Conservation (phyloP, 2,888 invertebrate species). For the Muscina levida region DNA sequence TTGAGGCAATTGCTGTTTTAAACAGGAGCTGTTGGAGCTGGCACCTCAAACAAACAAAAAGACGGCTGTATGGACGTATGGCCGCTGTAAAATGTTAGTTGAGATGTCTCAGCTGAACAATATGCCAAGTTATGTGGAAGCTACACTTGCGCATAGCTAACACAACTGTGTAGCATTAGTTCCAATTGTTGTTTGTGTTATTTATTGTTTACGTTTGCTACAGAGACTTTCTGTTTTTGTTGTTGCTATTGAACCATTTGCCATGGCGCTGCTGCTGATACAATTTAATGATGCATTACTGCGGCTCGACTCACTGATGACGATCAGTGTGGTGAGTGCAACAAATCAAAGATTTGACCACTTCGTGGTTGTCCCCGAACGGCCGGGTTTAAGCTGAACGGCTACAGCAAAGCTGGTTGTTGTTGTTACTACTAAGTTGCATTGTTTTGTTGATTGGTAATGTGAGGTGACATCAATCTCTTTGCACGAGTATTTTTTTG, state of each 20-base stretch:
- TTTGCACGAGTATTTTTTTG: too few relatives aligned
- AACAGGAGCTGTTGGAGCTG: conserved; percentile 45
- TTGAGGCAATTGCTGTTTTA: conserved; percentile 47
- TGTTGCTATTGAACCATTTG: too few relatives aligned
- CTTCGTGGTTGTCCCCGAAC: too few relatives aligned
- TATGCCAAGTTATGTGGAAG: too few relatives aligned
- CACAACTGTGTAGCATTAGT: conserved; percentile 45
- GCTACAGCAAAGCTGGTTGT: background rate
- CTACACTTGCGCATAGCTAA: too few relatives aligned
- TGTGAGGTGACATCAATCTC: conserved; percentile 77
- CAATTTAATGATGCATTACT: conserved; percentile 62
- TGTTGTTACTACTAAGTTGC: conserved; percentile 29
- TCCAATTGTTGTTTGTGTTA: conserved; percentile 46
- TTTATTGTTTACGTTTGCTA: conserved; percentile 37
- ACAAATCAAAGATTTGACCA: too few relatives aligned
- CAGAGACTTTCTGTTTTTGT: conserved; percentile 29
- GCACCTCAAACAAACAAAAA: conserved; percentile 35
- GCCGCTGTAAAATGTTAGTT: conserved; percentile 22
- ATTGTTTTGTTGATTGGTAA: conserved; percentile 69
- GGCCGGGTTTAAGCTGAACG: too few relatives aligned
- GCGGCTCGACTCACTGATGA: background rate
- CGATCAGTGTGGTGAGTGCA: too few relatives aligned
- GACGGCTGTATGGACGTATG: background rate
- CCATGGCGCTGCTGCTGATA: conserved; percentile 65
- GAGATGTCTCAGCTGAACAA: conserved; percentile 25